A percentile compares a stretch with the other conserved stretches of the same genome.
Conservation (phyloP, 2,797 vertebrate genomes). For the Atherinosoma microstoma region DNA sequence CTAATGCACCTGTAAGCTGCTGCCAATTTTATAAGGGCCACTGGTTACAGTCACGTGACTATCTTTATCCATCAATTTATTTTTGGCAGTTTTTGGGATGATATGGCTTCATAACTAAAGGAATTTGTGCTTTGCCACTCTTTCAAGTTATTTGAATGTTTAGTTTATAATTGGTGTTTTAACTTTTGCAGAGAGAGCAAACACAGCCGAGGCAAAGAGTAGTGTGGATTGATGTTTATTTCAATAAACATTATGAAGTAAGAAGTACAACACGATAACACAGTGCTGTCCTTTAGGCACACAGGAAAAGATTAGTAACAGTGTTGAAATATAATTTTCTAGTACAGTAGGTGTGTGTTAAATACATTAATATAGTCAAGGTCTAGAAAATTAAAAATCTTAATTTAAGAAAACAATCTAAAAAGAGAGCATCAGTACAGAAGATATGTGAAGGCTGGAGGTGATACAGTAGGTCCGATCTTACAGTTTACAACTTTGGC, state of each 20-base stretch:
- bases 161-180: background rate
- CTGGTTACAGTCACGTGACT: slow-evolving; percentile 33
- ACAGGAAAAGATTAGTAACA: slow-evolving; percentile 31
- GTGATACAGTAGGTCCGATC: slow-evolving; percentile 54
- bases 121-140: background rate
- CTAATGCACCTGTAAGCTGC: slow-evolving; percentile 76
- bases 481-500: slow-evolving; percentile 65
- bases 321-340: slow-evolving; percentile 34
- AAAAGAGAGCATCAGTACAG: slow-evolving; percentile 51
- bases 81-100: slow-evolving; percentile 23
- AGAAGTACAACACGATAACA: slow-evolving; percentile 64
- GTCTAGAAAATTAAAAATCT: slow-evolving; percentile 49
- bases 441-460: slow-evolving; percentile 35
- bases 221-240: slow-evolving; percentile 67
- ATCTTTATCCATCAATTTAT: slow-evolving; percentile 34
- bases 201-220: slow-evolving; percentile 11
- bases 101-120: slow-evolving; percentile 34
- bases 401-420: slow-evolving; percentile 61
- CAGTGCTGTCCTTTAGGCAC: slow-evolving; percentile 55
- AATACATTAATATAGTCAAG: slow-evolving; percentile 64
- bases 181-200: slow-evolving; percentile 16
- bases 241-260: slow-evolving; percentile 50
- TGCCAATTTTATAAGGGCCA: slow-evolving; percentile 61
- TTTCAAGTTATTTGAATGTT: background rate
- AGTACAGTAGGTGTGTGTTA: slow-evolving; percentile 37